Base-by-base conservation (phyloP, 2,888 invertebrate genomes). In the Lithophane leautieri region DNA sequence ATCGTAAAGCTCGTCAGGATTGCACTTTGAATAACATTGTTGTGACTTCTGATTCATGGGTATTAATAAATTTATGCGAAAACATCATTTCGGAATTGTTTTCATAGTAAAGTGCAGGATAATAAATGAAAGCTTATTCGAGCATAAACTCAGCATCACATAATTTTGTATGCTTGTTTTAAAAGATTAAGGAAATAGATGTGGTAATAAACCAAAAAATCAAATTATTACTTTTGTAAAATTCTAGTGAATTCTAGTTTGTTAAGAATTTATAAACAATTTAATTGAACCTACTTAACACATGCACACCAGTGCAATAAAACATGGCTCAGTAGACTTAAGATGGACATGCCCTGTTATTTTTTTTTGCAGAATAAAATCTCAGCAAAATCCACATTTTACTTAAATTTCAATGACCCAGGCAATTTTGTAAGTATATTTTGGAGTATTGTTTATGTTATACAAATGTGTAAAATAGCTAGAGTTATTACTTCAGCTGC, bases 401-500 rank as follows among this genome's bases (percentile, higher is more conserved):
- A 42, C 40, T 75, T 8, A 44, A 79, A 52, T 1, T 14, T 19
- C 25, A 54, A 52, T 44, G 7, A 44, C 4, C 0, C 22, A 12
- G 2, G 0, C 50, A 25, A 44, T 40, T 28, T 40, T 1, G 12
- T 40, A 28, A 50, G 47, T 52, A 60, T 44, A 54, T 47, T 60
- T 78, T 44, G 7, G 16, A 79, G 19, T 42, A 34, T 19, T 80
- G 19, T 44, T n/a, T 40, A 28, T 2, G 3, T 19, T 73, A 65
- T 28, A 81, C 25, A 75, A 44, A 52, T 52, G 22, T 40, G 2
- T 74, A 52, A 65, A 78, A 65, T n/a, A 40, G 44, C 44, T 60
- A 75, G 75, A 65, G n/a, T 74, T 77, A 74, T 74, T 81, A 25
- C 50, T 58, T 25, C 60, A 76, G 58, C 42, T 60, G 75, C 25